Evolutionary conservation across 2,888 invertebrate species (phyloP), one percentile per base, ranked within the genome.

Genomic region (Meliscaeva auricollis): DNA sequence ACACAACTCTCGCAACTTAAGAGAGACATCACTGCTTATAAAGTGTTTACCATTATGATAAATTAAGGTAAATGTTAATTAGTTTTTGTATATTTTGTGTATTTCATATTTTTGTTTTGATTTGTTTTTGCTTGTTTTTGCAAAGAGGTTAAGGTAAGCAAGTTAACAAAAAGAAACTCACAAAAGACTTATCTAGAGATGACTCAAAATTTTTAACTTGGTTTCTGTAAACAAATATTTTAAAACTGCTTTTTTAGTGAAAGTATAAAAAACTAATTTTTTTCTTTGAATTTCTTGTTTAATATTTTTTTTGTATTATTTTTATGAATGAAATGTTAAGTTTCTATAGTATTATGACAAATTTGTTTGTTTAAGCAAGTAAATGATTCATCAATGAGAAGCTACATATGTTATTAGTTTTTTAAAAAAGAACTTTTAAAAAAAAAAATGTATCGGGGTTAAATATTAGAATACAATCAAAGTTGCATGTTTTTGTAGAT

Each of bases 71-170:
- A 54, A 77, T 82, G 60, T 15, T 60, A 82, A 82, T 73, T 72
- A 77, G 52, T 60, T 60, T 66, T 26, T 56, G 8, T 32, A 15
- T 56, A 75, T 74, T 69, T 79, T 62, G 38, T 46, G 44, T 41
- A 69, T 38, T 44, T 26, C 44, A 26, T 26, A 7, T 41, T 50
- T 76, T 9, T 26, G 35, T 35, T 17, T 35, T 58, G 2, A 6
- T 26, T 32, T 15, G 20, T 56, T 74, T 32, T 52, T 60, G 20
- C 66, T 52, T 72, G 22, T 15, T 56, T 70, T 44, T 60, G 58
- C 48, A 72, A 82, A 60, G 50, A 77, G 72, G 78, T 82, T 46
- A 78, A 82, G 72, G 77, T 68, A 73, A 77, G 60, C 73, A n/a
- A 30, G 48, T 76, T 64, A 3, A 26, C 26, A 30, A 54, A 70